Evolutionary conservation across 2,888 invertebrate species (phyloP), one percentile per base, ranked within the genome.

Genomic region (Danaus chrysippus): DNA sequence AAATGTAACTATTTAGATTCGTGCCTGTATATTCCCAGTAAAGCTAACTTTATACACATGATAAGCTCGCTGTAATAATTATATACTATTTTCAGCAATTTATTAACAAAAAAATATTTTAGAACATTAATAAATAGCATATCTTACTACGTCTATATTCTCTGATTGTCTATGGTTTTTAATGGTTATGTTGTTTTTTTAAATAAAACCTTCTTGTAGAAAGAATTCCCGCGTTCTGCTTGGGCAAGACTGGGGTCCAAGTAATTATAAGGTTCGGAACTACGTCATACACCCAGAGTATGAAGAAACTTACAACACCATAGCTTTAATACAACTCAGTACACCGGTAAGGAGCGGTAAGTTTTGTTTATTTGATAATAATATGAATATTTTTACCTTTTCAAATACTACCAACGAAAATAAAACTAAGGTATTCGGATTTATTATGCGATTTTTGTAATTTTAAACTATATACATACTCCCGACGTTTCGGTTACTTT

Each of bases 281-380:
- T 87, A 85, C 63, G 76, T 86, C 0, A 54, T 87, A 0, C 87
- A 87, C 54, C 85, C 86, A 0, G 83, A 87, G 66, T 86, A 86
- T 64, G 81, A 72, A 0, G 77, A 83, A 59, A 86, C 86, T 0
- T 68, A 69, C 58, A 87, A 80, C 68, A 86, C 87, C 0, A n/a
- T 87, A 0, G 86, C 87, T 0, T 62, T 87, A 0, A 74, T 87
- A n/a, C 86, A 87, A 53, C 78, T 87, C 8, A 70, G 67, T 17
- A 78, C 81, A 1, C 71, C 75, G 0, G 73, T 86, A 0, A 70
- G 76, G 46, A 64, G 71, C 42, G 54, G 84, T 84, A 44, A 76
- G 76, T 65, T 8, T 54, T 52, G 42, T 13, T 34, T 10, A 10
- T 13, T 17, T 6, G 23, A 42, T 15, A 10, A 54, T 54, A 56